Evolutionary conservation across 2,888 invertebrate species (phyloP).

Genomic region (Petrolisthes cinctipes): DNA sequence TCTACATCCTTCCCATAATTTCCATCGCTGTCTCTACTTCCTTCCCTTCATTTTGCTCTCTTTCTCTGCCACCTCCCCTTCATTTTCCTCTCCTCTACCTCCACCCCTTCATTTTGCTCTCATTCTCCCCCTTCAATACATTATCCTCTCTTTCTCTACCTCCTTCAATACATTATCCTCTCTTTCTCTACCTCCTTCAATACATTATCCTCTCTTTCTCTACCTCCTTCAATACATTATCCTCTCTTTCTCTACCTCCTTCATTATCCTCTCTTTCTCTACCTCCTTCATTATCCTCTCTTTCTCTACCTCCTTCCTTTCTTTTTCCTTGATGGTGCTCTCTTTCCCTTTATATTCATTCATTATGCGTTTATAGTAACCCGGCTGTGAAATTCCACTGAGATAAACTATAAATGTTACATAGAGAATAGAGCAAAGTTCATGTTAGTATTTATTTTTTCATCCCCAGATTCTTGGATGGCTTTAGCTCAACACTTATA

Average conservation of each 20-base stretch:
- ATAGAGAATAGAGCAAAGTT: no score
- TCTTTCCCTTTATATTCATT: no score
- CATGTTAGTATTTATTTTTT: no score
- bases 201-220: neutral
- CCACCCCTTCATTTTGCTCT: neutral
- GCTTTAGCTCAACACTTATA: no score
- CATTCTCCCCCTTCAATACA: neutral
- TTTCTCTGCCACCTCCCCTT: neutral
- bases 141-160: neutral
- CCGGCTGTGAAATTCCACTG: no score
- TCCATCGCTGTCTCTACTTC: neutral
- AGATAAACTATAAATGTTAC: no score
- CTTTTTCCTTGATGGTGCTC: neutral
- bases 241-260: constrained; percentile 7
- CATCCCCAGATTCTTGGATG: no score
- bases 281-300: neutral
- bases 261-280: constrained; percentile 4
- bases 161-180: no score
- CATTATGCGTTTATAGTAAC: no score
- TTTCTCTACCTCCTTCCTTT: constrained; percentile 10
- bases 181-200: neutral
- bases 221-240: neutral
- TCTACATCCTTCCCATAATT: neutral
- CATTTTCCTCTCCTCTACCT: neutral
- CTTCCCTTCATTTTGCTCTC: neutral